A percentile compares a stretch with the other conserved stretches of the same genome.
phyloP scores from a whole-genome alignment of 37 sponge, comb jelly and placozoan genomes.

The Lycopodina hypogea region DNA sequence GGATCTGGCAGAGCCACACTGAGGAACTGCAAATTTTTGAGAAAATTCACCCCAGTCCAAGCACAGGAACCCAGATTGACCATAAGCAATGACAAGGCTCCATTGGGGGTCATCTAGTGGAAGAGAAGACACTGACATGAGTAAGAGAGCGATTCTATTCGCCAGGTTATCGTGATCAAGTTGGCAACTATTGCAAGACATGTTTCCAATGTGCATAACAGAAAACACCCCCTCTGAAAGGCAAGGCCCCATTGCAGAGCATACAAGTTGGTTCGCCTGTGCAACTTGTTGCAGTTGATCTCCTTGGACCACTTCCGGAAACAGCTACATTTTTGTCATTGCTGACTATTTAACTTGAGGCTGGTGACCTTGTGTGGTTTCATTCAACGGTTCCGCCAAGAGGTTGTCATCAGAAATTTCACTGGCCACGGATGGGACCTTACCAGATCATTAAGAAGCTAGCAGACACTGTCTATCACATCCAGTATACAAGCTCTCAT shows the following conservation, averaged over 20 bases:
- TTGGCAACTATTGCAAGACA: conserved; percentile 19
- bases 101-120: conserved; percentile 9
- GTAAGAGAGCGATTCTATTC: conserved; percentile 34
- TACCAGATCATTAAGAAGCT: conserved; percentile 1
- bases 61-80: too few species aligned
- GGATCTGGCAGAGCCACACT: too few species aligned
- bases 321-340: conserved; percentile 11
- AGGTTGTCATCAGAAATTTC: not conserved
- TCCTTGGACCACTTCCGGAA: conserved; percentile 24
- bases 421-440: conserved; percentile 15
- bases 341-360: conserved; percentile 28
- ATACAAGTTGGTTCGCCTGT: conserved; percentile 10
- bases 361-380: conserved; percentile 16
- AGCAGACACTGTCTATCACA: not conserved
- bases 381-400: conserved; percentile 5
- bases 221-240: conserved; percentile 9
- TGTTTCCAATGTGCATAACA: conserved; percentile 12
- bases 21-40: too few species aligned
- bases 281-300: conserved; percentile 17
- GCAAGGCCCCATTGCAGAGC: conserved; percentile 19
- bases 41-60: too few species aligned
- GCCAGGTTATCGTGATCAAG: conserved; percentile 15
- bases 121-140: conserved; percentile 13
- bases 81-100: not conserved
- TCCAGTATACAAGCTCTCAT: not conserved